phyloP scores from a whole-genome alignment of 1,140 invertebrate species.

The Aethina tumida region DNA sequence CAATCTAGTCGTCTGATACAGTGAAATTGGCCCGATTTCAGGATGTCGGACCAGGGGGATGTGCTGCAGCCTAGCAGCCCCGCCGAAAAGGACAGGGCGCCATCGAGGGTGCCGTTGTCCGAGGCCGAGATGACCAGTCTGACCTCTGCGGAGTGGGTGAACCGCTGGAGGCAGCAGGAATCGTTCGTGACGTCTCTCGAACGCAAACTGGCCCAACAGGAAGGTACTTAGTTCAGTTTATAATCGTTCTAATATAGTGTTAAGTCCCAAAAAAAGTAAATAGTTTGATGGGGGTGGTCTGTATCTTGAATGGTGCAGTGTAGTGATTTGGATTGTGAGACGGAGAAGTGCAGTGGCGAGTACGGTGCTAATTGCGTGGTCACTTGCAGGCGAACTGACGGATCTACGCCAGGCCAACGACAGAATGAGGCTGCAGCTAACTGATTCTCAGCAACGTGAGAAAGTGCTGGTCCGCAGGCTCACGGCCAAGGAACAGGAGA shows the following conservation, averaged over 20 bases:
- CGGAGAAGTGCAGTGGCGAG: conserved; percentile 22
- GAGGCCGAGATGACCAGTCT: conserved; percentile 28
- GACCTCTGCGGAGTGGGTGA: conserved; percentile 25
- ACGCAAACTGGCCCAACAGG: conserved; percentile 30
- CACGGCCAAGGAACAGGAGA: conserved; percentile 91
- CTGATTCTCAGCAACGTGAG: conserved; percentile 79
- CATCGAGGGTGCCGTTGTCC: conserved; percentile 24
- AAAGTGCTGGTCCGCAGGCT: conserved; percentile 84
- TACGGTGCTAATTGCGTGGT: conserved; percentile 23
- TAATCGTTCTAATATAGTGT: too few species aligned
- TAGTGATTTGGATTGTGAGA: conserved; percentile 11
- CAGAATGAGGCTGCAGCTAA: conserved; percentile 68
- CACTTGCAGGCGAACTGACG: conserved; percentile 59
- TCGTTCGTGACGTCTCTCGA: conserved; percentile 30
- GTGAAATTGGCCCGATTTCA: conserved; percentile 11
- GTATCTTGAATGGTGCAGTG: conserved; percentile 31
- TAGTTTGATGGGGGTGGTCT: conserved; percentile 20
- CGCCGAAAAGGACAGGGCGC: conserved; percentile 22
- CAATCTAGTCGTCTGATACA: conserved; percentile 6
- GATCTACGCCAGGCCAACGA: conserved; percentile 71
- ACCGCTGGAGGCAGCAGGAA: conserved; percentile 33
- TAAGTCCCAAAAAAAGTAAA: conserved; percentile 14
- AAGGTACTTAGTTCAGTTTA: conserved; percentile 35
- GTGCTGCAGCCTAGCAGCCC: conserved; percentile 22
- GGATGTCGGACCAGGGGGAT: conserved; percentile 27